Evolutionary conservation across 2,888 invertebrate species (phyloP).

Genomic region (Diarsia rubi): DNA sequence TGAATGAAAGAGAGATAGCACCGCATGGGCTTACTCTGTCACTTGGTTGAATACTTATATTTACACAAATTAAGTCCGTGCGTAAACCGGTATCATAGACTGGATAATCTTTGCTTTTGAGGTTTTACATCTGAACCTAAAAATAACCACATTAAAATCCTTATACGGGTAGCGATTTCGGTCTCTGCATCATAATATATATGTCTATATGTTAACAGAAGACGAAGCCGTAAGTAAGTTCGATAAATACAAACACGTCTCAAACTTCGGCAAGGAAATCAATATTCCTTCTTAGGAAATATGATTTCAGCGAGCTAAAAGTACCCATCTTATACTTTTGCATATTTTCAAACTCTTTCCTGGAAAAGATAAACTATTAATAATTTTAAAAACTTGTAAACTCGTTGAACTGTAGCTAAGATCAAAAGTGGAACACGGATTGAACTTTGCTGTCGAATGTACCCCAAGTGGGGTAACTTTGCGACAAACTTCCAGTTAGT

Average conservation of each 20-base stretch:
- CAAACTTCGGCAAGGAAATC: slow-evolving; percentile 34
- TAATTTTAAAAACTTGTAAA: slow-evolving; percentile 62
- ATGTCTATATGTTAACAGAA: not conserved
- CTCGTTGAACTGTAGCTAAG: slow-evolving; percentile 57
- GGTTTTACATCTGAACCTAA: too few species aligned
- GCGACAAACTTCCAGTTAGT: slow-evolving; percentile 63
- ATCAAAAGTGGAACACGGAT: slow-evolving; percentile 60
- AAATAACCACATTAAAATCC: too few species aligned
- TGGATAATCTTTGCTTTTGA: too few species aligned
- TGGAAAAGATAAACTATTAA: slow-evolving; percentile 61
- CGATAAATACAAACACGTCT: slow-evolving; percentile 31
- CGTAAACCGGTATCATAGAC: too few species aligned
- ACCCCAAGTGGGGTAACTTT: slow-evolving; percentile 61
- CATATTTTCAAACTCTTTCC: slow-evolving; percentile 45
- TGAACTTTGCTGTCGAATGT: slow-evolving; percentile 67
- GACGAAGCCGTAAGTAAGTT: slow-evolving; percentile 30
- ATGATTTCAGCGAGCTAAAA: slow-evolving; percentile 19
- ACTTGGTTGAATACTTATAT: not conserved
- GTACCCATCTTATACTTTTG: slow-evolving; percentile 35
- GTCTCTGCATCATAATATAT: not conserved
- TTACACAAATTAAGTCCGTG: not conserved
- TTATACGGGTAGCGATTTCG: too few species aligned
- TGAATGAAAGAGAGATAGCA: not conserved
- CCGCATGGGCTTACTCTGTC: not conserved
- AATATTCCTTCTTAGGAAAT: slow-evolving; percentile 36